Evolutionary conservation across 2,113 vertebrate genomes (phyloP).

Genomic region (Laterallus jamaicensis): DNA sequence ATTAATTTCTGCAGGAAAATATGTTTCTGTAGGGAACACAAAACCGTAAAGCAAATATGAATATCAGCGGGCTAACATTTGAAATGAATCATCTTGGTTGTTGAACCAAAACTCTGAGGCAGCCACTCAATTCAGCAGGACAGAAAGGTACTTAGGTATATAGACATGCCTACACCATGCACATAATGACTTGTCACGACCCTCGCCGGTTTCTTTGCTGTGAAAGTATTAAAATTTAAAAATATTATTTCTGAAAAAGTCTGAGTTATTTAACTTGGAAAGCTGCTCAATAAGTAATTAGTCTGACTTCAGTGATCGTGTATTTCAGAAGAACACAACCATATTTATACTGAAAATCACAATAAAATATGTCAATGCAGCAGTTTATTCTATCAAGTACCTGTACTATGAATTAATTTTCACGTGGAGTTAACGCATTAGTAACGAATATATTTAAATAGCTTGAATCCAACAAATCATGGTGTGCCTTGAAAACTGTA

Average conservation of each 20-base stretch:
- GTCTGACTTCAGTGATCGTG: neutral
- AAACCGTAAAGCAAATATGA: neutral
- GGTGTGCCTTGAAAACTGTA: neutral
- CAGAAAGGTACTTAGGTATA: neutral
- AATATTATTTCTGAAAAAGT: neutral
- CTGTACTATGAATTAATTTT: neutral
- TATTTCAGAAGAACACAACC: neutral
- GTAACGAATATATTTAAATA: neutral
- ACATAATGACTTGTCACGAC: neutral
- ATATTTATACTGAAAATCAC: neutral
- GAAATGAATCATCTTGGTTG: neutral
- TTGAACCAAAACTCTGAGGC: neutral
- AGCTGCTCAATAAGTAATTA: neutral
- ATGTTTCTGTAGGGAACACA: neutral
- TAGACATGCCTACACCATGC: neutral
- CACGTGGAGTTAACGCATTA: neutral
- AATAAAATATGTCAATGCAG: neutral
- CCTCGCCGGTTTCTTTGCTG: neutral
- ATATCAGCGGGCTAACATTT: neutral
- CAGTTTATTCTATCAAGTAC: neutral
- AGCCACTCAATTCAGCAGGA: neutral
- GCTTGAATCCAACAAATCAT: neutral
- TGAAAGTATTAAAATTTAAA: neutral
- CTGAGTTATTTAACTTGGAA: neutral
- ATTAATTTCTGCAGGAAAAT: constrained; percentile 37